Evolutionary conservation across 2,888 invertebrate genomes (phyloP).

Genomic region (Oxytorus armatus): DNA sequence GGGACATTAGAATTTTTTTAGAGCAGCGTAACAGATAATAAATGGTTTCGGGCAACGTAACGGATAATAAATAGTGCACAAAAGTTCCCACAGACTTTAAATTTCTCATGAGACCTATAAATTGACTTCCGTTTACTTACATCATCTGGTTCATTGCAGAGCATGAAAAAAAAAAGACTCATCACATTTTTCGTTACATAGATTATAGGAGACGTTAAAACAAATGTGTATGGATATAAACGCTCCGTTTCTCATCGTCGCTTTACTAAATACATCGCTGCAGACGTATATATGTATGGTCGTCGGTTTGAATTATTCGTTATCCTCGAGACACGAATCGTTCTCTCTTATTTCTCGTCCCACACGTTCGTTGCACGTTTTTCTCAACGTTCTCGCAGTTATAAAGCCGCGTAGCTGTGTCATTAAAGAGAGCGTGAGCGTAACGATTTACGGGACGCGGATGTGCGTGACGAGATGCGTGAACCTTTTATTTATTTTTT

Average conservation of each 20-base stretch:
- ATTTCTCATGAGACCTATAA: background rate
- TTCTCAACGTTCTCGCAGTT: conserved; percentile 45
- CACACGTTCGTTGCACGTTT: conserved; percentile 53
- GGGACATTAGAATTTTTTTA: no score
- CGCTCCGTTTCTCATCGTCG: conserved; percentile 11
- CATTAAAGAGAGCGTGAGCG: conserved; percentile 46
- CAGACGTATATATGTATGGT: background rate
- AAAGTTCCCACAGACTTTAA: background rate
- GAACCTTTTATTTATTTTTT: conserved; percentile 16
- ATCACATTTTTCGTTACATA: conserved; percentile 19
- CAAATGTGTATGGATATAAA: background rate
- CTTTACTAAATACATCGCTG: background rate
- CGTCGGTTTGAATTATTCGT: conserved; percentile 44
- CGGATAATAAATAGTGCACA: background rate
- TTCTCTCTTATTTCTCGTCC: conserved; percentile 34
- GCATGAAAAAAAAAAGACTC: conserved; percentile 37
- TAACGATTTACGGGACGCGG: conserved; percentile 53
- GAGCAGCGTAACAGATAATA: no score
- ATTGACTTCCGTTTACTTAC: conserved; percentile 32
- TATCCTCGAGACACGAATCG: conserved; percentile 30
- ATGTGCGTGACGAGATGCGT: conserved; percentile 51
- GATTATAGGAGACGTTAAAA: conserved; percentile 13
- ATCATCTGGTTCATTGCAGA: conserved; percentile 32
- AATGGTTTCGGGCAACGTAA: no score
- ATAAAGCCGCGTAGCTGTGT: conserved; percentile 45